A percentile compares a stretch with the other conserved stretches of the same genome.
phyloP scores from a whole-genome alignment of 1,140 invertebrate species.

The Hylaeus volcanicus region DNA sequence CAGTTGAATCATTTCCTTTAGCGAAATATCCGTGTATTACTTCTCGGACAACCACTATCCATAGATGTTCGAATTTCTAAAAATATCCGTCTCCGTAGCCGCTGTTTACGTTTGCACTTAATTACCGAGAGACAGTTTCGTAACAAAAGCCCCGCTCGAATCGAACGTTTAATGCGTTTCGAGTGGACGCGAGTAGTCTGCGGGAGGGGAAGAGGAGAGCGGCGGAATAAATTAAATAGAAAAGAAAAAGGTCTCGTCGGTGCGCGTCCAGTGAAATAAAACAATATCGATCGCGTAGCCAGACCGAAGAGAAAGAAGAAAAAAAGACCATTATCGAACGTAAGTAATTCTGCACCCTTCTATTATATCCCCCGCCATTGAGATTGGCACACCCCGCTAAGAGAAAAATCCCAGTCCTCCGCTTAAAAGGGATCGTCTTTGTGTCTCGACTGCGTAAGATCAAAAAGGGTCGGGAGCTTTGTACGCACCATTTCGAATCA shows the following conservation, averaged over 20 bases:
- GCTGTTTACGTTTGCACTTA: no score
- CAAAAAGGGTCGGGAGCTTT: constrained; percentile 38
- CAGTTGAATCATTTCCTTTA: no score
- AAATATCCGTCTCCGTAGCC: no score
- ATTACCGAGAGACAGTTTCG: no score
- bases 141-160: background rate
- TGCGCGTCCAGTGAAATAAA: constrained; percentile 14
- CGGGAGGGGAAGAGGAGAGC: no score
- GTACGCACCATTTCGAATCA: constrained; percentile 31
- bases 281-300: constrained; percentile 34
- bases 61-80: no score
- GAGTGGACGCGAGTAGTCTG: background rate
- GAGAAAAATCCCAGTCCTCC: constrained; percentile 30
- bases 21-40: no score
- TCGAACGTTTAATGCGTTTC: background rate
- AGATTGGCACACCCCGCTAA: constrained; percentile 36
- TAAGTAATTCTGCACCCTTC: constrained; percentile 46
- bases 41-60: no score
- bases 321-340: constrained; percentile 40
- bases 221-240: background rate
- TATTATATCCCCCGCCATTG: constrained; percentile 28
- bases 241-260: background rate
- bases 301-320: background rate
- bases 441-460: constrained; percentile 49
- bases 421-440: constrained; percentile 46